phyloP scores from a whole-genome alignment of 2,888 invertebrate species.

The Aphelenchoides bicaudatus region DNA sequence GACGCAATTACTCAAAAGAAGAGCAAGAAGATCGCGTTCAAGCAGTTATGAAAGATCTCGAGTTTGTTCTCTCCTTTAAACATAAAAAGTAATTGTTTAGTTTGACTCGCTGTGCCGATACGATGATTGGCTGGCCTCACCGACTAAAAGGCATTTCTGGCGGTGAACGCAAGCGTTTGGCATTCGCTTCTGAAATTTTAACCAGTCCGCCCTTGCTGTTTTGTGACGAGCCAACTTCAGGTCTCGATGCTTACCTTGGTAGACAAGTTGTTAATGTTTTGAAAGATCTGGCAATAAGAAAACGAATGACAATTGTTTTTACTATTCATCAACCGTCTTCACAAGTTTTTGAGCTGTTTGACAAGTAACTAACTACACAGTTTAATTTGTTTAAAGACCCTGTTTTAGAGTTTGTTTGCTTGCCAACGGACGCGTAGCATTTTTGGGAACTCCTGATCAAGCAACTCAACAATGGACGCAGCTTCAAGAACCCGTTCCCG shows the following conservation, averaged over 20 bases:
- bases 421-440: constrained; percentile 50
- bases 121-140: constrained; percentile 73
- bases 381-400: no score
- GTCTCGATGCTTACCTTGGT: constrained; percentile 63
- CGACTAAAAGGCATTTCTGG: constrained; percentile 82
- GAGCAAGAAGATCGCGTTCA: constrained; percentile 71
- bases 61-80: background rate
- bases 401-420: constrained; percentile 46
- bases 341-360: constrained; percentile 81
- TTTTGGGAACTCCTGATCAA: constrained; percentile 42
- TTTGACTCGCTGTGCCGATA: constrained; percentile 65
- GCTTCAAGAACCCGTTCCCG: constrained; percentile 52
- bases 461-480: constrained; percentile 45
- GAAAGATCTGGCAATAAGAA: constrained; percentile 61
- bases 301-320: constrained; percentile 83
- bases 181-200: constrained; percentile 79
- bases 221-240: constrained; percentile 66
- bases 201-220: constrained; percentile 65
- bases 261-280: constrained; percentile 54
- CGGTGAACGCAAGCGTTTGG: constrained; percentile 84
- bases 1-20: constrained; percentile 68
- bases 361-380: constrained; percentile 64
- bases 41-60: constrained; percentile 65
- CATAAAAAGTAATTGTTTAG: constrained; percentile 23
- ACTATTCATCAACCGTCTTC: constrained; percentile 95